Evolutionary conservation across 2,797 vertebrate species (phyloP).

Genomic region (Monodelphis domestica): DNA sequence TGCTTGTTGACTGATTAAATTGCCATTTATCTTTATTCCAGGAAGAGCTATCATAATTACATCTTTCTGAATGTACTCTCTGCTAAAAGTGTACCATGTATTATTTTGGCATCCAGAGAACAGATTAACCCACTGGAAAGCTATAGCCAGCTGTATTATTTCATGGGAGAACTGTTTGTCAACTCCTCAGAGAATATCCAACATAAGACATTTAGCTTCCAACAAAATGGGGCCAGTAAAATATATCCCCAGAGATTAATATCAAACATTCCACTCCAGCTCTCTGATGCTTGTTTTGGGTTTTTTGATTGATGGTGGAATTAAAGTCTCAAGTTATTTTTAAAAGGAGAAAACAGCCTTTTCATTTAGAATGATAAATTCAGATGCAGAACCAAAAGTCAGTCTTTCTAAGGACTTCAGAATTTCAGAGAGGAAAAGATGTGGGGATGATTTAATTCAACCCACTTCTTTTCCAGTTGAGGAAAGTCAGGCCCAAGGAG

Average conservation of each 20-base stretch:
- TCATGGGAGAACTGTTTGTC: conserved; percentile 79
- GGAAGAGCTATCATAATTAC: conserved; percentile 57
- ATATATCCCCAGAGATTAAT: conserved; percentile 81
- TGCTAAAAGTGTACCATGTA: conserved; percentile 60
- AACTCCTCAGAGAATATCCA: conserved; percentile 81
- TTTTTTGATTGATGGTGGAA: conserved; percentile 75
- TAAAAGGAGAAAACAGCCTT: conserved; percentile 57
- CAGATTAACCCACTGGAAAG: conserved; percentile 74
- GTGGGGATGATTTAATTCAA: neutral
- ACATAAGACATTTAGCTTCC: conserved; percentile 79
- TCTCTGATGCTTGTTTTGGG: conserved; percentile 56
- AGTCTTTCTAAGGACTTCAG: neutral
- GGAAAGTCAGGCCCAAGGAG: neutral
- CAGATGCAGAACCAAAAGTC: neutral
- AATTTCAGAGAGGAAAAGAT: neutral
- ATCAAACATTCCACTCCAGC: conserved; percentile 83
- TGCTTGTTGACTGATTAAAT: neutral
- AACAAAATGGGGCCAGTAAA: conserved; percentile 81
- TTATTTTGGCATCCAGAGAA: conserved; percentile 60
- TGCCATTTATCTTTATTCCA: conserved; percentile 50
- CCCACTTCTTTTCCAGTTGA: neutral
- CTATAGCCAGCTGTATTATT: conserved; percentile 80
- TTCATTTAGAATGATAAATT: conserved; percentile 44
- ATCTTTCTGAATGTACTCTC: conserved; percentile 38
- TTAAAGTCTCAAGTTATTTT: conserved; percentile 74